phyloP scores from a whole-genome alignment of 2,113 vertebrate species.

The Emydocephalus ijimae region DNA sequence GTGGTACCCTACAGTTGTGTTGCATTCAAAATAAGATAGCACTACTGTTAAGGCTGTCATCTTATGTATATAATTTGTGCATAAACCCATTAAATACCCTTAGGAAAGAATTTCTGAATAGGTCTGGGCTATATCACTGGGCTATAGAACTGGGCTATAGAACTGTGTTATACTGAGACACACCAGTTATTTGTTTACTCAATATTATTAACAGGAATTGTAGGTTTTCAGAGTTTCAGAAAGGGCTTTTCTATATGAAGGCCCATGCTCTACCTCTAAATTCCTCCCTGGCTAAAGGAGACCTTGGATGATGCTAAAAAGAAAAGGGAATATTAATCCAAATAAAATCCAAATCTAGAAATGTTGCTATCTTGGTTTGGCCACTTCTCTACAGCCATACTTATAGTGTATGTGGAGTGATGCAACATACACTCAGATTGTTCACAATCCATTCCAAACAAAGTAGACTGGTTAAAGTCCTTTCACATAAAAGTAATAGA shows the following conservation, averaged over 20 bases:
- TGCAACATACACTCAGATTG: background rate
- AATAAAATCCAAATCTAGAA: background rate
- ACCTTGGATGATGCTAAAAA: background rate
- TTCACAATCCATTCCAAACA: background rate
- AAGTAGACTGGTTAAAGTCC: background rate
- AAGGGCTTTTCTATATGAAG: background rate
- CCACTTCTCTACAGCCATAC: background rate
- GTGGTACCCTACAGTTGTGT: background rate
- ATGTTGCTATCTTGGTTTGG: background rate
- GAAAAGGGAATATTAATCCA: background rate
- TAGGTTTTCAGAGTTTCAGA: background rate
- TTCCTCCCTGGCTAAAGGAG: background rate
- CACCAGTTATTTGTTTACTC: background rate
- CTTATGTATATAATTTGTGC: background rate
- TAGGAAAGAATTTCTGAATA: background rate
- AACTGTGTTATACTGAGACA: background rate
- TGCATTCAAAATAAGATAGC: background rate
- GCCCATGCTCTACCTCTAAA: background rate
- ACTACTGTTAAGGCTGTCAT: background rate
- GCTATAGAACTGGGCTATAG: background rate
- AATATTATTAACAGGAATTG: background rate
- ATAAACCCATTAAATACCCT: background rate
- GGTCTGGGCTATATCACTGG: background rate
- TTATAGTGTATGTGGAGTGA: background rate
- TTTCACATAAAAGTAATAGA: background rate